Evolutionary conservation across 2,113 vertebrate genomes (phyloP).

Genomic region (Catharus bicknelli): DNA sequence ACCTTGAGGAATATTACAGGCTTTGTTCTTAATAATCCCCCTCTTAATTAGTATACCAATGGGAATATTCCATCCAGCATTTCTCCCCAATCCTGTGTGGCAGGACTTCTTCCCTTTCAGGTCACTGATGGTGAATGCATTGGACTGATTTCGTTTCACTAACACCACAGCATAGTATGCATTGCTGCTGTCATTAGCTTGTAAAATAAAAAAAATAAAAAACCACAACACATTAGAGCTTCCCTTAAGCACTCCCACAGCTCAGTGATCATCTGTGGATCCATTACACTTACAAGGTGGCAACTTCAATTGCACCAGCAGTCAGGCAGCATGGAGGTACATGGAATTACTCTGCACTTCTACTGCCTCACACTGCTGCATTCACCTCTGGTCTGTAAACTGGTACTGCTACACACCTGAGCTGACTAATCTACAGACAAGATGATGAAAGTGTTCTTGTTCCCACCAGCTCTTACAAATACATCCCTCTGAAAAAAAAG

Average conservation of each 20-base stretch:
- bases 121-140: slow-evolving; percentile 80
- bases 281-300: not conserved
- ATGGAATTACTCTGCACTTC: not conserved
- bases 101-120: slow-evolving; percentile 86
- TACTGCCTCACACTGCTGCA: not conserved
- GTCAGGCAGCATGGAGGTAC: not conserved
- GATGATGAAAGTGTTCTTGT: not conserved
- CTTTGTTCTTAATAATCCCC: slow-evolving; percentile 78
- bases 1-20: slow-evolving; percentile 87
- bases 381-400: not conserved
- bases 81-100: slow-evolving; percentile 83
- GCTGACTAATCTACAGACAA: not conserved
- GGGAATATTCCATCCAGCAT: slow-evolving; percentile 89
- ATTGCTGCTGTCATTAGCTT: slow-evolving; percentile 76
- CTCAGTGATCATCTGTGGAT: not conserved
- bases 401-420: not conserved
- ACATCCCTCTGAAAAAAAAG: not conserved
- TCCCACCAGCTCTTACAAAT: not conserved
- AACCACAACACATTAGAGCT: not conserved
- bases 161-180: slow-evolving; percentile 88
- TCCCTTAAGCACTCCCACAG: not conserved
- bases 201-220: not conserved
- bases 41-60: slow-evolving; percentile 79
- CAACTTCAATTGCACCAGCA: not conserved
- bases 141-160: slow-evolving; percentile 73